Conservation (phyloP, 1,140 invertebrate genomes). For the Drosophila lacertosa region DNA sequence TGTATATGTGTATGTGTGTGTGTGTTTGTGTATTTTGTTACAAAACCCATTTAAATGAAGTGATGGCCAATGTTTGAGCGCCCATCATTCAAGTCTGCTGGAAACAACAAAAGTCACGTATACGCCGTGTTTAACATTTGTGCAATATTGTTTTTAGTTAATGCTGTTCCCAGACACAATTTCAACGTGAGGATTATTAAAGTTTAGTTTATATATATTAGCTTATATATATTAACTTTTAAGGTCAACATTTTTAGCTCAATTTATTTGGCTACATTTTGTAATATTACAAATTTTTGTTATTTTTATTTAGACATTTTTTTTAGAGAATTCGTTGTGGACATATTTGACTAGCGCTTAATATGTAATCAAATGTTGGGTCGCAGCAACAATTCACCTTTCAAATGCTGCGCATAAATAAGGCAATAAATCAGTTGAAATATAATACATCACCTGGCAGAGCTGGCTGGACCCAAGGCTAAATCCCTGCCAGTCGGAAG, state of each 20-base stretch:
- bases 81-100: conserved; percentile 34
- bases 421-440: conserved; percentile 74
- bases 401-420: conserved; percentile 66
- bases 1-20: conserved; percentile 3
- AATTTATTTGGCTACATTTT: too few species aligned
- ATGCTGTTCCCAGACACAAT: conserved; percentile 17
- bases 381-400: conserved; percentile 54
- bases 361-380: conserved; percentile 60
- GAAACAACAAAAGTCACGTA: conserved; percentile 32
- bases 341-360: conserved; percentile 7
- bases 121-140: conserved; percentile 40
- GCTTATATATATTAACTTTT: too few species aligned
- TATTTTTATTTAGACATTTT: neutral
- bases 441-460: conserved; percentile 73
- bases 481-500: conserved; percentile 10
- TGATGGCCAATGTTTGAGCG: conserved; percentile 25
- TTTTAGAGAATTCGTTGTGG: neutral
- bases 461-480: conserved; percentile 13
- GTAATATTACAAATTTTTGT: too few species aligned
- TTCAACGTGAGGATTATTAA: too few species aligned
- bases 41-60: conserved; percentile 54
- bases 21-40: conserved; percentile 14
- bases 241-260: too few species aligned
- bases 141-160: conserved; percentile 9
- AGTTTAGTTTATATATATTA: too few species aligned